These are phyloP conservation scores for Mactra quadrangularis DNA, from an alignment of 1,140 invertebrate species.

Conservation along the genomic window DNA sequence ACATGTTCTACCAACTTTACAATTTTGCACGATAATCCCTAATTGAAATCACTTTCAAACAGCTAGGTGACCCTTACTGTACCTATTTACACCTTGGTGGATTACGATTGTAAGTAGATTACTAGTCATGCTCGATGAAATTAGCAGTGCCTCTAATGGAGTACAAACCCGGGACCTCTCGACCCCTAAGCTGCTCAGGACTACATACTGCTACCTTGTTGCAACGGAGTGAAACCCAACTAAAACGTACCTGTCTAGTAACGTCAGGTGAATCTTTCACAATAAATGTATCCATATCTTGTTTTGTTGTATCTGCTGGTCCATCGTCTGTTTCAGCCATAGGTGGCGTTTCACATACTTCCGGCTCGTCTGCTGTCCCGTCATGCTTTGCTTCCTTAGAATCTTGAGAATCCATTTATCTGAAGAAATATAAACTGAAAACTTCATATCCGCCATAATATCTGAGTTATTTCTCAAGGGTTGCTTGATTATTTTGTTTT, in stretches of 20 bases:
- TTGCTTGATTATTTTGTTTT: not conserved
- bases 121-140: not conserved
- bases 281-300: constrained; percentile 41
- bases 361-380: not conserved
- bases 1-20: too few species aligned
- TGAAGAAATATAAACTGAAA: not conserved
- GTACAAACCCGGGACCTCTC: not conserved
- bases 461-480: not conserved
- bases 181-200: not conserved
- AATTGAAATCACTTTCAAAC: too few species aligned
- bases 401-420: not conserved
- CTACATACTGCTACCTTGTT: not conserved
- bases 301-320: not conserved
- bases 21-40: too few species aligned
- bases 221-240: not conserved
- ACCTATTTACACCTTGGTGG: not conserved
- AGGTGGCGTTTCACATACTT: not conserved
- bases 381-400: not conserved
- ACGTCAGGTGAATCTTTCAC: constrained; percentile 12
- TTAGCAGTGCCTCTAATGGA: not conserved
- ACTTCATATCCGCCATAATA: not conserved
- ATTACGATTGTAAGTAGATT: not conserved
- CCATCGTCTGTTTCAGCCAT: not conserved
- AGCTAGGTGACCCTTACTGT: not conserved
- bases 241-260: constrained; percentile 27